A percentile compares a stretch with the other conserved stretches of the same genome.
These are phyloP conservation scores for Harlomillsia oculata DNA, from an alignment of 1,140 invertebrate genomes.

Conservation along the genomic window DNA sequence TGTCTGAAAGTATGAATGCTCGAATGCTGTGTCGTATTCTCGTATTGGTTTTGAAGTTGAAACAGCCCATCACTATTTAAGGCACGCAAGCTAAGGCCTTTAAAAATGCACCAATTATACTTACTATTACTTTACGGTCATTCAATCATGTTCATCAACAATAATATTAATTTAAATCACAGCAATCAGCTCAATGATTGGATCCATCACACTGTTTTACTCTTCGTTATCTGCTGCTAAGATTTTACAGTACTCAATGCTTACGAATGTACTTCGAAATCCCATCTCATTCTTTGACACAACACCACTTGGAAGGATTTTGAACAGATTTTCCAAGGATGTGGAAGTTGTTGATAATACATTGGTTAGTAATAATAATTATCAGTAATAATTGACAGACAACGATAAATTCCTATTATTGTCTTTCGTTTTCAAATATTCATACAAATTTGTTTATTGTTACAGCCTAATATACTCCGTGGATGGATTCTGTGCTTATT, in stretches of 20 bases:
- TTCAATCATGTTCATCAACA: too few species aligned
- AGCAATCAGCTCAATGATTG: conserved; percentile 24
- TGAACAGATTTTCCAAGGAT: conserved; percentile 78
- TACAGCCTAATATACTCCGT: conserved; percentile 23
- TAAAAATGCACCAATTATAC: too few species aligned
- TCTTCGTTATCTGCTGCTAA: conserved; percentile 32
- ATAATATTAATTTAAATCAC: conserved; percentile 2
- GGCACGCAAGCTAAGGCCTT: too few species aligned
- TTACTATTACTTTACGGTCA: too few species aligned
- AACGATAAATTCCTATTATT: conserved; percentile 47
- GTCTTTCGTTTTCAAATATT: conserved; percentile 35
- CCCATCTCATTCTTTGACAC: conserved; percentile 71
- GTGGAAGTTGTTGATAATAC: conserved; percentile 63
- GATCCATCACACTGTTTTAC: conserved; percentile 25
- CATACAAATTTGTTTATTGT: not conserved
- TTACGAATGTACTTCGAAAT: conserved; percentile 39
- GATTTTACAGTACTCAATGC: conserved; percentile 41
- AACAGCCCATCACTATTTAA: too few species aligned
- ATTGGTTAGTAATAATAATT: conserved; percentile 44
- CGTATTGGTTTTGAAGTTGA: not conserved
- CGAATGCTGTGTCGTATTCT: not conserved
- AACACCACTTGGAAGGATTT: conserved; percentile 69
- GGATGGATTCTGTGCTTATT: conserved; percentile 34
- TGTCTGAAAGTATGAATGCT: too few species aligned
- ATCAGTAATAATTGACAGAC: conserved; percentile 54